Evolutionary conservation across 2,797 vertebrate species (phyloP), one percentile per base, ranked within the genome.

Genomic region (Natrix natrix): DNA sequence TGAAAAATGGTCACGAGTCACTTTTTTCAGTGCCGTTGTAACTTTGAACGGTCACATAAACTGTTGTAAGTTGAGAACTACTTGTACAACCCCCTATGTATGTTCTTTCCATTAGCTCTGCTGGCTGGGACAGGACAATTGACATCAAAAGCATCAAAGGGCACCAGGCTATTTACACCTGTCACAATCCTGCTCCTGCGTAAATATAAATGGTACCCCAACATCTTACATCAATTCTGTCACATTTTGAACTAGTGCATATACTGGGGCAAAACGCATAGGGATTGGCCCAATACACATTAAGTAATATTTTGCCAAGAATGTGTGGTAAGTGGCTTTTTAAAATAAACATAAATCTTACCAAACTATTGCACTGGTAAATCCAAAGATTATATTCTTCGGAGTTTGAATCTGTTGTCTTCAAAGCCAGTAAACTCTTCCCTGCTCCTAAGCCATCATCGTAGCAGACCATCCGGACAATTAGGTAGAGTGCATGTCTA

Each of bases 401-500:
- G 37, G 98, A 98, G 93, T 98, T 96, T 13, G 97, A 95, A 17
- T 99, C 98, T 0, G 99, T 99, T 96, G 99, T 99, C 97, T 99
- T 99, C 95, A 99, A 97, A 59, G 99, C 99, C 95, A 99, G 96
- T 87, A 99, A 97, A 97, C 99, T 99, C 96, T 98, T 99, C 32
- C 99, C 99, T 2, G 99, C 98, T 1, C 99, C 99, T 60, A 99
- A 98, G 7, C 99, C 99, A 0, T 99, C 99, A 0, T 99, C 99
- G 0, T 99, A 99, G 94, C 99, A 99, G 96, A 99, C 98, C 99
- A 99, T 99, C 24, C 98, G 98, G 86, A 99, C 98, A 8, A 99
- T 99, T 93, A 99, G 96, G 97, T 99, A 99, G 13, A 99, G 98
- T 0, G 99, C 98, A 2, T 99, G 99, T 83, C 99, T 98, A 4